Base-by-base conservation (phyloP, 2,797 vertebrate genomes). In the Enteromius radiatus region DNA sequence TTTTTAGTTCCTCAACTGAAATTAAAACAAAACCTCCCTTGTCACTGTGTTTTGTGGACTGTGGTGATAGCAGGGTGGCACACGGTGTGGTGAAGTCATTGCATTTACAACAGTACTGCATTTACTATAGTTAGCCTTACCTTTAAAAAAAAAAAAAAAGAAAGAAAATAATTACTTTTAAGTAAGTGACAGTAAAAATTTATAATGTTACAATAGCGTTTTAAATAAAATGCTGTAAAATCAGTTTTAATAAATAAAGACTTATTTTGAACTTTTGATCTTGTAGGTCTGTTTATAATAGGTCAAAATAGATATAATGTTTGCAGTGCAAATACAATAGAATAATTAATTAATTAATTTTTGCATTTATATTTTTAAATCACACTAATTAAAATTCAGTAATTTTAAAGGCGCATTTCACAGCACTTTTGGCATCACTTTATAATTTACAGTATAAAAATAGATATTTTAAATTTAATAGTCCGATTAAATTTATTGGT, bases 1-100 rank as follows among this genome's bases (percentile, higher is more conserved):
- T 21, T 33, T 84, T 73, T 71, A 38, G 77, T 52, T 52, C 15
- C 56, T 43, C 38, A 26, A 75, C 38, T 69, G 47, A 76, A 69
- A 49, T 85, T 31, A 85, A 86, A 69, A 49, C 80, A 31, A 14
- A 64, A n/a, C 54, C 78, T 64, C 71, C 28, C 64, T 63, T 71
- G 33, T 59, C 56, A 28, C 75, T 54, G 21, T 38, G 47, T 79
- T 86, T 82, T 47, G 56, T 64, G 28, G 67, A 74, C 59, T 26
- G n/a, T 36, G 41, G 10, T 64, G 75, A 77, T 64, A 45, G 59
- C 28, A 47, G 75, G 75, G 75, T 77, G 75, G 56, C 19, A 33
- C 11, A n/a, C 1, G 6, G 38, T 77, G 75, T 33, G 59, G 75
- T 28, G 4, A 23, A 70, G 7, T 47, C 0, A 23, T 5, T 43